Percentiles rank a stretch among this genome's conserved stretches.
Evolutionary conservation across 2,888 invertebrate species (phyloP).

Genomic region (Rhagium mordax): DNA sequence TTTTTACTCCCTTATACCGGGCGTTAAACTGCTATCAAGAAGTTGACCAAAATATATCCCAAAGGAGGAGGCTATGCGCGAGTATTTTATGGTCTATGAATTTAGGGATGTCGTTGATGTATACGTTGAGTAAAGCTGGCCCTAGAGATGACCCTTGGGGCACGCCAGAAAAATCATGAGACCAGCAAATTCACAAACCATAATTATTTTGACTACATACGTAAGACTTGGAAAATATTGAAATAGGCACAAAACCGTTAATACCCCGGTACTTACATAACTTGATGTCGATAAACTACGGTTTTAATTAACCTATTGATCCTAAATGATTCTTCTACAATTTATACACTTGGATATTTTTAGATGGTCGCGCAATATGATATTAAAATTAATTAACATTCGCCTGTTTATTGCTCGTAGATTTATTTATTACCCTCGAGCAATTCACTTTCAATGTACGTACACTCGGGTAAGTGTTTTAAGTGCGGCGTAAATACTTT

Average conservation of each 20-base stretch:
- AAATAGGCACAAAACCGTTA: neutral
- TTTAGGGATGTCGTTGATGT: no score
- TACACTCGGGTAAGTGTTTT: slow-evolving; percentile 3
- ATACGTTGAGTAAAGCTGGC: no score
- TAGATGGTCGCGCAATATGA: neutral
- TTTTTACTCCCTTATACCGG: no score
- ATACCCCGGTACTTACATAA: neutral
- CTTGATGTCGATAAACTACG: neutral
- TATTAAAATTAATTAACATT: slow-evolving; percentile 9
- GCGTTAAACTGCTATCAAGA: no score
- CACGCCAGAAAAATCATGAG: no score
- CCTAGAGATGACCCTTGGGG: no score
- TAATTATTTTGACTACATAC: no score
- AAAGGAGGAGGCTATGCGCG: no score
- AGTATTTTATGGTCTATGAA: no score
- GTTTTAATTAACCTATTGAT: slow-evolving; percentile 15
- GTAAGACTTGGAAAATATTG: no score
- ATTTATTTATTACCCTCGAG: neutral
- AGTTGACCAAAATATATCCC: no score
- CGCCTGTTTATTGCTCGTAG: neutral
- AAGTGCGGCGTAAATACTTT: neutral
- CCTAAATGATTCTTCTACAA: neutral
- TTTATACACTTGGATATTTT: neutral
- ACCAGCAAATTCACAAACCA: no score
- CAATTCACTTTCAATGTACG: neutral